These are phyloP conservation scores for Calidris pugnax DNA, from an alignment of 2,113 vertebrate genomes.

Conservation along the genomic window DNA sequence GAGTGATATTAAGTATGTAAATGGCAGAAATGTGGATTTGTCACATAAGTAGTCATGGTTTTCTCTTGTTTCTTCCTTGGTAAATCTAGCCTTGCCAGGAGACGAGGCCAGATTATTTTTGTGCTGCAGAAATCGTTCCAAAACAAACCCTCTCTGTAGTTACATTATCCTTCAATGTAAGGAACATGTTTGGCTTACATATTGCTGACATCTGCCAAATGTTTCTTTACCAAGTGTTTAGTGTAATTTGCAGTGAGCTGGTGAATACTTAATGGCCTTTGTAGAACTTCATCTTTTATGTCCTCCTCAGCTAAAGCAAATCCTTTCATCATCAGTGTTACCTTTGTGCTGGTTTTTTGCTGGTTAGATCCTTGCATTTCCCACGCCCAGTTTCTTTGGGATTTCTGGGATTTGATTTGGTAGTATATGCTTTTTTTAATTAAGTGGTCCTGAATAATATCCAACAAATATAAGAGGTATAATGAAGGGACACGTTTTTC, in stretches of 20 bases:
- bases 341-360: background rate
- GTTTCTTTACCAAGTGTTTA: conserved; percentile 59
- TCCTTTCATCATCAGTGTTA: conserved; percentile 46
- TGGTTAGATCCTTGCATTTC: background rate
- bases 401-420: conserved; percentile 13
- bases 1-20: background rate
- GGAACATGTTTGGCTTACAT: conserved; percentile 66
- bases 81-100: background rate
- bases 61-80: conserved; percentile 12
- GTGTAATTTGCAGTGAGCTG: conserved; percentile 58
- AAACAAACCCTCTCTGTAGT: conserved; percentile 59
- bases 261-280: conserved; percentile 48
- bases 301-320: conserved; percentile 20
- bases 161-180: conserved; percentile 74
- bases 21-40: conserved; percentile 17
- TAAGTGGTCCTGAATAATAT: background rate
- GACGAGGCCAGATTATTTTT: conserved; percentile 28
- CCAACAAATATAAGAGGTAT: background rate
- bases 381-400: conserved; percentile 1
- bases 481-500: background rate
- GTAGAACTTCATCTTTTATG: conserved; percentile 56
- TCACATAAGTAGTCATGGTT: conserved; percentile 28
- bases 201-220: conserved; percentile 60
- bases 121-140: conserved; percentile 37
- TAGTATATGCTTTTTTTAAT: background rate